Conservation (phyloP, 2,113 vertebrate species). For the Rhineura floridana region DNA sequence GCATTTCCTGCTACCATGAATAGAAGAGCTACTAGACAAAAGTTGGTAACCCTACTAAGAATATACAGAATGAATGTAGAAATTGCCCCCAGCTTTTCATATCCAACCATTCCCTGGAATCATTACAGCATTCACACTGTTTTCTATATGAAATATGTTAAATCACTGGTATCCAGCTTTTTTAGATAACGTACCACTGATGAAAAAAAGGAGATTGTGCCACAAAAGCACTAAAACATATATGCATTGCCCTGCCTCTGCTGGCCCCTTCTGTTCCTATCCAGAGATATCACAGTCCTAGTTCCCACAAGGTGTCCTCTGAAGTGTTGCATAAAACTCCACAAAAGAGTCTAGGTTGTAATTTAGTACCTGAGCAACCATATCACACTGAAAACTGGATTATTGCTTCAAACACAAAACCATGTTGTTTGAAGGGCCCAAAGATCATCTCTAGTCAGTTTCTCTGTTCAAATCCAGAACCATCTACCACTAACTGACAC, state of each 20-base stretch:
- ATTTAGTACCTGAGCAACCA: slow-evolving; percentile 12
- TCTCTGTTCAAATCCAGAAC: not conserved
- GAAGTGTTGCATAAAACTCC: not conserved
- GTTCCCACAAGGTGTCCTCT: not conserved
- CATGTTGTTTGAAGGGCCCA: not conserved
- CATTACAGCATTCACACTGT: not conserved
- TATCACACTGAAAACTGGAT: slow-evolving; percentile 29
- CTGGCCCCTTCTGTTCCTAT: not conserved
- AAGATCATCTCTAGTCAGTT: not conserved
- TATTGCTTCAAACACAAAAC: slow-evolving; percentile 1
- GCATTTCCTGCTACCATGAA: not conserved
- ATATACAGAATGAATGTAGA: not conserved
- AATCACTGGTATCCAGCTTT: not conserved
- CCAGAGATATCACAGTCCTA: not conserved
- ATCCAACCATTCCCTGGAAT: not conserved
- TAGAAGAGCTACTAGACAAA: not conserved
- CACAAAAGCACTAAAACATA: not conserved
- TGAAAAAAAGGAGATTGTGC: not conserved
- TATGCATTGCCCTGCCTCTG: not conserved
- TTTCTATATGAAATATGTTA: not conserved
- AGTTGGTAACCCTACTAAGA: not conserved
- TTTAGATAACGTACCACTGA: not conserved
- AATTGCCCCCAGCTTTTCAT: no score
- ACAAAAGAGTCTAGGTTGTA: slow-evolving; percentile 17
- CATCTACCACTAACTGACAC: not conserved